Percentiles rank a stretch among this genome's conserved stretches.
phyloP scores from a whole-genome alignment of 2,113 vertebrate species.

The Leucoraja erinaceus region DNA sequence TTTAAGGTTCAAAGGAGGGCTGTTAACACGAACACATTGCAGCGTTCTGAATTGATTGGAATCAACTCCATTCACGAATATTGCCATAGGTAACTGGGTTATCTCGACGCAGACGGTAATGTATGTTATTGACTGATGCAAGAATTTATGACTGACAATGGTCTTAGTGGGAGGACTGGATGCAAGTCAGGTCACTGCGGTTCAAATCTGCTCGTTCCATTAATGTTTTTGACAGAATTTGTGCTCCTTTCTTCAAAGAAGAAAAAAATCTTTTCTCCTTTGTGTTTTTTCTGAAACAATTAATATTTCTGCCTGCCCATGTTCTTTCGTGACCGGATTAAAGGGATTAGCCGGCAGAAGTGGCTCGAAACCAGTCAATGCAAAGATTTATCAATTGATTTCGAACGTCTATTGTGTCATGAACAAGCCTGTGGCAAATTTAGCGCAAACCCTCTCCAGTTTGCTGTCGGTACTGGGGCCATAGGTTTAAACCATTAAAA shows the following conservation, averaged over 20 bases:
- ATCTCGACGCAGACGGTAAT: neutral
- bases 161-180: neutral
- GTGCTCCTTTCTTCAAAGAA: neutral
- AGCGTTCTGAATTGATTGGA: constrained; percentile 27
- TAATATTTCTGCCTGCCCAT: constrained; percentile 5
- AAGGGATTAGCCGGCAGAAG: neutral
- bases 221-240: neutral
- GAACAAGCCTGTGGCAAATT: neutral
- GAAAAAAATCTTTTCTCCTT: neutral
- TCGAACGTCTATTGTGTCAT: constrained; percentile 5
- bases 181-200: neutral
- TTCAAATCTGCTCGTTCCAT: constrained; percentile 1
- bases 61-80: constrained; percentile 1
- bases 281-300: constrained; percentile 17
- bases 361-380: constrained; percentile 27
- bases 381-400: constrained; percentile 31
- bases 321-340: neutral
- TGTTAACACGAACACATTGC: constrained; percentile 28
- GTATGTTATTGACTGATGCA: constrained; percentile 8
- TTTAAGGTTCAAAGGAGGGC: constrained; percentile 46
- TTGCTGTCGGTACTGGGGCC: neutral
- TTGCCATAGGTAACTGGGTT: constrained; percentile 32
- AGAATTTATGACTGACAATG: constrained; percentile 18
- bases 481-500: neutral
- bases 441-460: neutral